Base-by-base conservation (phyloP, 2,113 vertebrate species). In the Ophiodon elongatus region DNA sequence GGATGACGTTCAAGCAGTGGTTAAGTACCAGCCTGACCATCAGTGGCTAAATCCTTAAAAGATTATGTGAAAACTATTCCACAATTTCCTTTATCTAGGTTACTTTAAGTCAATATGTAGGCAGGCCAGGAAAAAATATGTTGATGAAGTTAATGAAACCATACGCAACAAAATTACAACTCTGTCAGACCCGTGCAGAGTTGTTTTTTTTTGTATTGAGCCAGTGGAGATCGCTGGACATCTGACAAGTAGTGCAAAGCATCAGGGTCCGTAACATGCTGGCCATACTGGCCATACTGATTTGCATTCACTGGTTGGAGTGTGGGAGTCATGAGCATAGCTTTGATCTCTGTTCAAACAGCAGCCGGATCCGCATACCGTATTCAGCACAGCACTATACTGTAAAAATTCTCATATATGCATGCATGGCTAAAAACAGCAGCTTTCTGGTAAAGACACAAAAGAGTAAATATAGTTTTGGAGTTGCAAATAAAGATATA, bases 281-380 rank as follows among this genome's bases (percentile, higher is more conserved):
- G 14, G 25, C 86, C 85, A 85, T 59, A 84, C 80, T 89, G 84
- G 29, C 85, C 86, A 86, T 59, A 84, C 81, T 89, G 84, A 91
- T 91, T 91, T 92, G 89, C 80, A 90, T 90, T 93, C 73, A 80
- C 75, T 71, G 88, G 82, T 88, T 88, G 83, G 85, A 83, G 91
- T 83, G 85, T 90, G 83, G 86, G 90, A 89, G 86, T 76, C 82
- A 86, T 65, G 54, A 92, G 85, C 73, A 66, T 57, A 75, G 77
- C 85, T 87, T 73, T 89, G 84, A 77, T 86, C 84, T 88, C 83
- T 69, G 43, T 82, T 85, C 57, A 73, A 82, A 84, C 72, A 63
- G 73, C 47, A 84, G 76, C 69, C 71, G 66, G 59, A 86, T 66
- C 29, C 63, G 75, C 62, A 71, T 50, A 76, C 67, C 43, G 70